phyloP scores from a whole-genome alignment of 37 sponge, comb jelly and placozoan species.

The Chondrilla cf. caribensis region DNA sequence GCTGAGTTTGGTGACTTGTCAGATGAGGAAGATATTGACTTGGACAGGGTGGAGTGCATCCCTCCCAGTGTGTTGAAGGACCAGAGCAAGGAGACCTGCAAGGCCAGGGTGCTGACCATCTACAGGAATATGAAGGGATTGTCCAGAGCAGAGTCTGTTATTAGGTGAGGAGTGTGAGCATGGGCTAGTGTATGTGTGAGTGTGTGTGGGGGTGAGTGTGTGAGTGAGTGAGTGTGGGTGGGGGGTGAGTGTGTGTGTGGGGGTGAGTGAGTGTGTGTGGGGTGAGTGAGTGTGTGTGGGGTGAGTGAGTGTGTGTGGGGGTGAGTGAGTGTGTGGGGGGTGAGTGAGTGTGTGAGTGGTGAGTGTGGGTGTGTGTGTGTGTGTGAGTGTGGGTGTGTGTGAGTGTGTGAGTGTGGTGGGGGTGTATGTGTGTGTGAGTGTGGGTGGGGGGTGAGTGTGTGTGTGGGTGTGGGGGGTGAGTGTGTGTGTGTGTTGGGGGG shows the following conservation, averaged over 20 bases:
- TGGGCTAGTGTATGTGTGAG: not conserved
- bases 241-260: not conserved
- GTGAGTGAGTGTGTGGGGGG: no score
- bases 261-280: not conserved
- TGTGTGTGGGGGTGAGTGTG: not conserved
- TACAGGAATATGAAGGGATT: slow-evolving; percentile 44
- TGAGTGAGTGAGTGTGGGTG: not conserved
- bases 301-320: no score
- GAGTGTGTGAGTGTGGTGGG: not conserved
- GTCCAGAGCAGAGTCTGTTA: slow-evolving; percentile 69
- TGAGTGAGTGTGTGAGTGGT: slow-evolving; percentile 10
- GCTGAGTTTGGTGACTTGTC: slow-evolving; percentile 9
- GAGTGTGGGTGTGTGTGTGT: slow-evolving; percentile 5
- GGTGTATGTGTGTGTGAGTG: not conserved
- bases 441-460: not conserved
- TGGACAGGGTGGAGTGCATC: not conserved
- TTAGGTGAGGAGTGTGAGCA: slow-evolving; percentile 31
- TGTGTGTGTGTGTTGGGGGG: not conserved
- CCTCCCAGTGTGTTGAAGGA: not conserved
- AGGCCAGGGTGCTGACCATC: slow-evolving; percentile 28
- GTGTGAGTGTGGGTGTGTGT: not conserved
- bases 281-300: not conserved
- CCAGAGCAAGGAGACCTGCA: slow-evolving; percentile 29
- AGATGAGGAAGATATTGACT: not conserved
- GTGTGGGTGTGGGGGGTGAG: not conserved